Conservation (phyloP, 1,140 invertebrate species). For the Pararge aegeria region DNA sequence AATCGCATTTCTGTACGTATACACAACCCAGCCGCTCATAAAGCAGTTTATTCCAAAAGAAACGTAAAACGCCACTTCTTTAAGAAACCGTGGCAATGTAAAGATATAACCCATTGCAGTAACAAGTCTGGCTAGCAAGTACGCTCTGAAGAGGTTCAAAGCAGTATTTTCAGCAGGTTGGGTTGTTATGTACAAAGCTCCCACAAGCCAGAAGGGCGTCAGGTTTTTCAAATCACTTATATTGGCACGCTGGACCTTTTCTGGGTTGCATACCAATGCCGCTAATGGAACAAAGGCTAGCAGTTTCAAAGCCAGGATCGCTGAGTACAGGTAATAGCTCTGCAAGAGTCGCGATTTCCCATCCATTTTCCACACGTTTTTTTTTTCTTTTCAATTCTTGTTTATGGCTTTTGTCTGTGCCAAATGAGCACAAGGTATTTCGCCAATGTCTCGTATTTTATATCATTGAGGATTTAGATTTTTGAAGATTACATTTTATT, state of each 20-base stretch:
- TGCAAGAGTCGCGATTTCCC: constrained; percentile 29
- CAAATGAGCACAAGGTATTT: too few species aligned
- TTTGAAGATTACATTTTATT: too few species aligned
- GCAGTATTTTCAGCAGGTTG: constrained; percentile 38
- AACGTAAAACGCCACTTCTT: constrained; percentile 40
- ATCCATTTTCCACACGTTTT: background rate
- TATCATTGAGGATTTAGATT: too few species aligned
- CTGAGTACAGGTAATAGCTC: constrained; percentile 51
- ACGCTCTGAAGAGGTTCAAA: constrained; percentile 35
- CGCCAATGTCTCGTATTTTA: too few species aligned
- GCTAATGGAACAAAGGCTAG: constrained; percentile 44
- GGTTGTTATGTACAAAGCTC: constrained; percentile 52
- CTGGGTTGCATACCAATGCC: constrained; percentile 35
- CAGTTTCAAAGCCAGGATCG: constrained; percentile 46
- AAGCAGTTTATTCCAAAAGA: constrained; percentile 45
- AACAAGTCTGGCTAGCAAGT: constrained; percentile 40
- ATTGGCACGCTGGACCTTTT: constrained; percentile 46
- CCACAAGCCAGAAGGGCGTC: constrained; percentile 52
- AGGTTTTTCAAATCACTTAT: constrained; percentile 53
- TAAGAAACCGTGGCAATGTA: constrained; percentile 27
- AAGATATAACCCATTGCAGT: constrained; percentile 35
- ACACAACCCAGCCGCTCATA: constrained; percentile 44
- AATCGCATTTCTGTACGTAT: constrained; percentile 38
- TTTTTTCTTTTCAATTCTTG: background rate
- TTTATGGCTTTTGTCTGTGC: too few species aligned